A percentile compares a stretch with the other conserved stretches of the same genome.
These are phyloP conservation scores for Triplophysa yarkandensis DNA, from an alignment of 2,797 vertebrate species.

Conservation along the genomic window DNA sequence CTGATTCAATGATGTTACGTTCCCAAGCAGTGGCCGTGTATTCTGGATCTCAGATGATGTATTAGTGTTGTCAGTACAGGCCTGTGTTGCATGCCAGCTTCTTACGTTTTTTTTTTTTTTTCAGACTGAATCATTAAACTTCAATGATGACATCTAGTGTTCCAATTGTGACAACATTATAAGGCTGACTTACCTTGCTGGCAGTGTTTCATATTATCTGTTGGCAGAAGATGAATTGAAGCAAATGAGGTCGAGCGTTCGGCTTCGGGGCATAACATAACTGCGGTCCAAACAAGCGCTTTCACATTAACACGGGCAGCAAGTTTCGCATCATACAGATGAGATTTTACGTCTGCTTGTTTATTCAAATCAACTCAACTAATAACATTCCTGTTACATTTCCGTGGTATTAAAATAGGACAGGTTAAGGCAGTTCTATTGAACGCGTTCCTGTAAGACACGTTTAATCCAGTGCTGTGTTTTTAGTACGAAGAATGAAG, in stretches of 20 bases:
- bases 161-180: conserved; percentile 11
- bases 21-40: neutral
- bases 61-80: neutral
- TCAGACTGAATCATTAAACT: neutral
- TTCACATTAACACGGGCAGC: conserved; percentile 25
- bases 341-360: conserved; percentile 2
- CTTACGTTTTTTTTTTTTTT: conserved; percentile 20
- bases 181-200: conserved; percentile 37
- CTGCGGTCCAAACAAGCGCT: conserved; percentile 1
- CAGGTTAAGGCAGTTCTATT: too few species aligned
- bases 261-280: conserved; percentile 34
- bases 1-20: conserved; percentile 8
- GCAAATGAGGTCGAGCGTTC: conserved; percentile 45
- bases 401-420: neutral
- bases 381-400: neutral
- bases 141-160: conserved; percentile 1
- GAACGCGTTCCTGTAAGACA: too few species aligned
- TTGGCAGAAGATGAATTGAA: conserved; percentile 45
- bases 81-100: conserved; percentile 15
- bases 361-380: conserved; percentile 3
- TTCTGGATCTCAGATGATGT: neutral
- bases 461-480: neutral
- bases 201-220: conserved; percentile 44
- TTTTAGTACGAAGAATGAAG: too few species aligned
- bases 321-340: conserved; percentile 25